Evolutionary conservation across 2,888 invertebrate species (phyloP).

Genomic region (Parelbella ahira): DNA sequence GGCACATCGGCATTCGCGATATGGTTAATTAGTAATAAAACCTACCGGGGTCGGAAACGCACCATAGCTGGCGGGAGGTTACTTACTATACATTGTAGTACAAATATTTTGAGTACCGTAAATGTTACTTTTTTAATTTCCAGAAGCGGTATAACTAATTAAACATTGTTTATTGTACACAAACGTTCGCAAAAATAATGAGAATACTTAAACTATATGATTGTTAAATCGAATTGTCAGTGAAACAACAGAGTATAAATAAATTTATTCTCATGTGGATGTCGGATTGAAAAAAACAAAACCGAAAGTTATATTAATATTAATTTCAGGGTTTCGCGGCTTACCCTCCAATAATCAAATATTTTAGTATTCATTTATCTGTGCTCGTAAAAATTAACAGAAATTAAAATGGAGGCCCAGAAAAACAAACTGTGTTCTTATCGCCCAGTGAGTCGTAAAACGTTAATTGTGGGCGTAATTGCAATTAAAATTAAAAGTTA

Average conservation of each 20-base stretch:
- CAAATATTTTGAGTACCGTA: conserved; percentile 4
- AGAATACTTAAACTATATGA: too few species aligned
- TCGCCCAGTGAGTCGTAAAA: conserved; percentile 53
- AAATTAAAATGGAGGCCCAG: conserved; percentile 33
- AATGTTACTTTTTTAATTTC: conserved; percentile 4
- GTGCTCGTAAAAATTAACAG: conserved; percentile 35
- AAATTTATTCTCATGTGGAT: too few species aligned
- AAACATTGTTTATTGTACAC: neutral
- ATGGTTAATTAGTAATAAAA: conserved; percentile 59
- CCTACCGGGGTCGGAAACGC: conserved; percentile 35
- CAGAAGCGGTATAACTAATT: neutral
- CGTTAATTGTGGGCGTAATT: conserved; percentile 64
- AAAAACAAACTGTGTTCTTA: conserved; percentile 48
- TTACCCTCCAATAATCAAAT: too few species aligned
- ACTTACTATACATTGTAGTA: conserved; percentile 2
- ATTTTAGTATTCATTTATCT: conserved; percentile 35
- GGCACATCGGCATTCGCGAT: conserved; percentile 48
- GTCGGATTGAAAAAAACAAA: too few species aligned
- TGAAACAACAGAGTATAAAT: too few species aligned
- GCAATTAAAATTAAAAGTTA: conserved; percentile 75
- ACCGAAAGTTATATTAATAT: too few species aligned
- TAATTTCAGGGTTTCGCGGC: too few species aligned
- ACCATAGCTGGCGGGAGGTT: conserved; percentile 20
- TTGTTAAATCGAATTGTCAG: too few species aligned
- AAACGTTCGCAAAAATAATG: too few species aligned